Percentiles rank a stretch among this genome's conserved stretches.
Evolutionary conservation across 2,797 vertebrate species (phyloP).

Genomic region (Scarus forsteni): DNA sequence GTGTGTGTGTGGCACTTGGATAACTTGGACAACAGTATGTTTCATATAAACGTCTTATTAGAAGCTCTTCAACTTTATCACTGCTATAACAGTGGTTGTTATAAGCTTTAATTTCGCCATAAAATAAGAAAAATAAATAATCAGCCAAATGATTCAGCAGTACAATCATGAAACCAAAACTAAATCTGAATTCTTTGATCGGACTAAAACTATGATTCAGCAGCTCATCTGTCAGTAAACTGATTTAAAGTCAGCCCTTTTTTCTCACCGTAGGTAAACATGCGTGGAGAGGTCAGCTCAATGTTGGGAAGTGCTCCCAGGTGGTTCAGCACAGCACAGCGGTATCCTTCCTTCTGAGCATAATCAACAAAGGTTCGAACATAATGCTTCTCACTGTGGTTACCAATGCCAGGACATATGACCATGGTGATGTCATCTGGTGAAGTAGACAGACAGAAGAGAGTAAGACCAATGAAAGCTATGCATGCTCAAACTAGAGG

Average conservation of each 20-base stretch:
- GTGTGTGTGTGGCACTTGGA: too few species aligned
- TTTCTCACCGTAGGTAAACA: conserved; percentile 94
- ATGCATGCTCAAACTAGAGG: conserved; percentile 5
- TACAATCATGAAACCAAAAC: background rate
- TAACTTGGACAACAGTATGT: too few species aligned
- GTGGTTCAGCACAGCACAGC: conserved; percentile 97
- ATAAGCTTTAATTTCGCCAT: background rate
- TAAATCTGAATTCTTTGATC: background rate
- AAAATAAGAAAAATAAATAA: background rate
- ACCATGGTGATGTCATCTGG: conserved; percentile 97
- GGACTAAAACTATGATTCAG: background rate
- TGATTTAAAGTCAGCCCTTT: background rate
- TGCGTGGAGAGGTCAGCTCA: conserved; percentile 96
- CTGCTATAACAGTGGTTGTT: background rate
- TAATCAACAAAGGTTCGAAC: conserved; percentile 98
- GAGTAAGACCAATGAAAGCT: conserved; percentile 16
- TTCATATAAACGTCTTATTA: too few species aligned
- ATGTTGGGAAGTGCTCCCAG: conserved; percentile 96
- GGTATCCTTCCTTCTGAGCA: conserved; percentile 95
- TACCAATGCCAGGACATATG: conserved; percentile 98
- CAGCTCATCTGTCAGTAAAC: background rate
- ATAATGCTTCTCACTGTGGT: conserved; percentile 99
- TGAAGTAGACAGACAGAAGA: conserved; percentile 39
- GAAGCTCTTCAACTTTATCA: background rate
- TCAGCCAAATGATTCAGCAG: background rate